A percentile compares a stretch with the other conserved stretches of the same genome.
phyloP scores from a whole-genome alignment of 2,888 invertebrate genomes.

The Dasysyrphus albostriatus region DNA sequence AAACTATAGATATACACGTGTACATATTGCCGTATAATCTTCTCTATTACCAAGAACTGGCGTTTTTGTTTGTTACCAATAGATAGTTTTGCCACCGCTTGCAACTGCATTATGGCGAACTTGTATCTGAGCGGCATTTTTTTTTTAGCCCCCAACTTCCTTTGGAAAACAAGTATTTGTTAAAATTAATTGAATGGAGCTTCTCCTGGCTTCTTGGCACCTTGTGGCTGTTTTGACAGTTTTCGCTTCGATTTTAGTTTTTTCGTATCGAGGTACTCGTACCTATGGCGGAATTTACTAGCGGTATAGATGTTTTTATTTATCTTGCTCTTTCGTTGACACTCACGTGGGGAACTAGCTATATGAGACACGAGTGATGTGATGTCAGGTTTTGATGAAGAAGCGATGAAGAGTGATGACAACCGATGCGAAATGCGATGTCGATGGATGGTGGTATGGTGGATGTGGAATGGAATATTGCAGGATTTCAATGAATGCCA shows the following conservation, averaged over 20 bases:
- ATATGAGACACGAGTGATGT: constrained; percentile 27
- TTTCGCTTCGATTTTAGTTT: constrained; percentile 43
- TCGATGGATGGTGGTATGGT: not conserved
- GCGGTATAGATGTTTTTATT: not conserved
- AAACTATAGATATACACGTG: constrained; percentile 42
- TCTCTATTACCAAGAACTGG: constrained; percentile 27
- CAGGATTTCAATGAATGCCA: constrained; percentile 44
- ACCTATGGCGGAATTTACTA: constrained; percentile 27
- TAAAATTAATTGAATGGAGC: constrained; percentile 53
- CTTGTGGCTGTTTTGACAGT: constrained; percentile 59
- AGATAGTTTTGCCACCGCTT: constrained; percentile 32
- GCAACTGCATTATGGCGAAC: not conserved
- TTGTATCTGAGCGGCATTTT: not conserved
- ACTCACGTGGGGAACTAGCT: not conserved
- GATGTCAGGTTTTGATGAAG: constrained; percentile 51
- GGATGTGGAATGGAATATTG: not conserved
- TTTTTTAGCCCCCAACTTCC: not conserved
- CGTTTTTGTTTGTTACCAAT: constrained; percentile 46
- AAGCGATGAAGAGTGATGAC: constrained; percentile 34
- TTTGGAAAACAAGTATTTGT: constrained; percentile 14
- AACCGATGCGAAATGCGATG: not conserved
- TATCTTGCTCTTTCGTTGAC: not conserved
- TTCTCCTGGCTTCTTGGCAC: constrained; percentile 17
- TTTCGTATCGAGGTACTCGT: not conserved
- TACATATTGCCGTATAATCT: constrained; percentile 30